These are phyloP conservation scores for Bucco capensis DNA, from an alignment of 2,113 vertebrate genomes.

Conservation along the genomic window DNA sequence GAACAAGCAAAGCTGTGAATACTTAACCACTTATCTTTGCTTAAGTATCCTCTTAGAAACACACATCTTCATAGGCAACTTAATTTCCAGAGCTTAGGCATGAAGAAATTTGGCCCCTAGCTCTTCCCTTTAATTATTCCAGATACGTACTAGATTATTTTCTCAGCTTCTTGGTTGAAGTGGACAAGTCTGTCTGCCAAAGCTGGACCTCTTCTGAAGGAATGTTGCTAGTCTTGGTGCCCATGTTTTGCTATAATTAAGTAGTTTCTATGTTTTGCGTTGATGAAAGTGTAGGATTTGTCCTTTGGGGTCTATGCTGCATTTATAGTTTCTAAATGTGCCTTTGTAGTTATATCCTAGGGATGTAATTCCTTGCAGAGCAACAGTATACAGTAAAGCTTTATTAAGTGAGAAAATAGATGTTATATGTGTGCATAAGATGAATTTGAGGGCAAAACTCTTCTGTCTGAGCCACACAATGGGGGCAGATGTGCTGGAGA, in stretches of 20 bases:
- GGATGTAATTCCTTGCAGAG: background rate
- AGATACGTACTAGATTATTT: background rate
- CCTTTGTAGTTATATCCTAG: constrained; percentile 20
- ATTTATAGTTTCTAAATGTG: background rate
- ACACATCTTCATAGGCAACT: background rate
- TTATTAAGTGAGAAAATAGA: background rate
- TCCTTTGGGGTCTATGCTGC: background rate
- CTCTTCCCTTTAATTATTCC: background rate
- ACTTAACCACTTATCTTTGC: constrained; percentile 26
- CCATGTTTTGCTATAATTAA: background rate
- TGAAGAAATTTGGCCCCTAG: background rate
- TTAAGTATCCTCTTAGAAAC: constrained; percentile 33
- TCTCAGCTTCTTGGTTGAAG: background rate
- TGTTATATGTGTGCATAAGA: background rate
- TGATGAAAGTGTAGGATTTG: background rate
- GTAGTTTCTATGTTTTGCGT: background rate
- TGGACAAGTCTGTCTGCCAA: background rate
- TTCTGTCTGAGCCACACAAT: background rate
- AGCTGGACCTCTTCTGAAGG: background rate
- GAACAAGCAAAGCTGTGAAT: constrained; percentile 41
- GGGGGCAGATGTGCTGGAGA: background rate
- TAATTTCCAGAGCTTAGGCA: background rate
- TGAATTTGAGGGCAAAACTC: constrained; percentile 29
- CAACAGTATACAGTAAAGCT: background rate
- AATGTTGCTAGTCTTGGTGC: background rate